A percentile compares a stretch with the other conserved stretches of the same genome.
phyloP scores from a whole-genome alignment of 2,797 vertebrate genomes.

The Sebastes nivosus region DNA sequence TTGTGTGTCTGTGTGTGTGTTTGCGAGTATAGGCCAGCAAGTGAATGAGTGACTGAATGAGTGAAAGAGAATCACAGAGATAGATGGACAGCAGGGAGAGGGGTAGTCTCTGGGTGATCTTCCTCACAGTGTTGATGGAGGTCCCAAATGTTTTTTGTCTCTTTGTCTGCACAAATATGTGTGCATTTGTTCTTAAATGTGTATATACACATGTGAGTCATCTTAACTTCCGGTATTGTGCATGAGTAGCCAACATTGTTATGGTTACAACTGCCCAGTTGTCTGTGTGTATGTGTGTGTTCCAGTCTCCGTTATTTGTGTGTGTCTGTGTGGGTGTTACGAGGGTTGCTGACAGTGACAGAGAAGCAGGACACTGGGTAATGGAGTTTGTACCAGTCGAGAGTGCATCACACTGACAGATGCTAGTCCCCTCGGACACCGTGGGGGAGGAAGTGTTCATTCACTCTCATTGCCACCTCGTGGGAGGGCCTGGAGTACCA shows the following conservation, averaged over 20 bases:
- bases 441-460: conserved; percentile 64
- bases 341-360: conserved; percentile 60
- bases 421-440: conserved; percentile 63
- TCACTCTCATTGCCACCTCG: conserved; percentile 59
- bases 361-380: conserved; percentile 69
- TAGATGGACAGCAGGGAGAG: conserved; percentile 20
- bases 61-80: conserved; percentile 29
- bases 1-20: not conserved
- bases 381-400: conserved; percentile 75
- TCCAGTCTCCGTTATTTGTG: not conserved
- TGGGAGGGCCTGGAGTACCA: conserved; percentile 50
- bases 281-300: not conserved
- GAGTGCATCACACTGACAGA: conserved; percentile 75
- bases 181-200: not conserved
- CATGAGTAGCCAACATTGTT: not conserved
- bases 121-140: not conserved
- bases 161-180: not conserved
- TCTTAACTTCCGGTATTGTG: not conserved
- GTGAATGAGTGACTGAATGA: conserved; percentile 36
- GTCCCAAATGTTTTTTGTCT: not conserved
- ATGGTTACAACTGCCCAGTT: not conserved
- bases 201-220: not conserved
- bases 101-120: conserved; percentile 31
- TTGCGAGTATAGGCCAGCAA: not conserved
- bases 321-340: conserved; percentile 15